phyloP scores from a whole-genome alignment of 1,140 invertebrate species.

The Drosophila paulistorum region DNA sequence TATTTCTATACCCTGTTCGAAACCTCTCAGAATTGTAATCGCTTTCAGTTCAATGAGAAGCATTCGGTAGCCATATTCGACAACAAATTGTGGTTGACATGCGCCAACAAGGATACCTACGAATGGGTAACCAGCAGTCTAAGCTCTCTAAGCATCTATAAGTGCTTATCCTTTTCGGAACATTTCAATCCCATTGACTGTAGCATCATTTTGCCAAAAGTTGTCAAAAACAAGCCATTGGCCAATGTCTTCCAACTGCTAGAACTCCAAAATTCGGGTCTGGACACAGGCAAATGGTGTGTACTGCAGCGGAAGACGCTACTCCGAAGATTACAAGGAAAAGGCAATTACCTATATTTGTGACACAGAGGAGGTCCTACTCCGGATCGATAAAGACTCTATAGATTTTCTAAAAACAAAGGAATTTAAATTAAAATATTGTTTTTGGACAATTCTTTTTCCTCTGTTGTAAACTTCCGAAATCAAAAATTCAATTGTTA shows the following conservation, averaged over 20 bases:
- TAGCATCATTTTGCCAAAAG: neutral
- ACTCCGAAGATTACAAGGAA: neutral
- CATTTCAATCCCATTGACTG: neutral
- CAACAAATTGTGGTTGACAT: neutral
- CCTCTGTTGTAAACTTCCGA: neutral
- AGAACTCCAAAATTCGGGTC: conserved; percentile 4
- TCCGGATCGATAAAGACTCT: neutral
- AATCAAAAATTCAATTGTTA: neutral
- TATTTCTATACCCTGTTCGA: conserved; percentile 8
- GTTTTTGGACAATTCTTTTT: neutral
- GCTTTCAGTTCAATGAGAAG: conserved; percentile 2
- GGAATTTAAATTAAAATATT: conserved; percentile 6
- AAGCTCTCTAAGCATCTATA: neutral
- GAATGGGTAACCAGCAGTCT: conserved; percentile 1
- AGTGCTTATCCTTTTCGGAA: neutral
- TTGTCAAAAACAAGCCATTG: neutral
- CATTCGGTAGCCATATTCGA: neutral
- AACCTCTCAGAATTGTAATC: neutral
- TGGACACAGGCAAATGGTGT: conserved; percentile 3
- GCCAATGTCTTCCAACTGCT: neutral
- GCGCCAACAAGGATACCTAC: neutral
- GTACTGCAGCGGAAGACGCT: neutral
- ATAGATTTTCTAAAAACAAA: neutral
- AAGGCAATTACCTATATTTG: neutral
- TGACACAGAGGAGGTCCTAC: neutral